phyloP scores from a whole-genome alignment of 2,113 vertebrate species.

The Zosterops hypoxanthus region DNA sequence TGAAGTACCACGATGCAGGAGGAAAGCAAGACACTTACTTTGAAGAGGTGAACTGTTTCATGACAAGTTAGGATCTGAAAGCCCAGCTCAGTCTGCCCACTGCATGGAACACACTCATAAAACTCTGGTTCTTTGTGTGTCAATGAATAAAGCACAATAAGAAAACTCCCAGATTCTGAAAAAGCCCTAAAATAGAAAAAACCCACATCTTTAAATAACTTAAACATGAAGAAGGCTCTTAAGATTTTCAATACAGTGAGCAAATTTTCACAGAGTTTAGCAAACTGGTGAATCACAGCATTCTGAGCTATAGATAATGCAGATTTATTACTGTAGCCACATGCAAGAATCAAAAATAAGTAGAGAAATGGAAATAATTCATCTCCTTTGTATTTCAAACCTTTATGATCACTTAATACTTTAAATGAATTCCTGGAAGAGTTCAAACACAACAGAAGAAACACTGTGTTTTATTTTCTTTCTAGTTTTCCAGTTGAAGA shows the following conservation, averaged over 20 bases:
- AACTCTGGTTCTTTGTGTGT: constrained; percentile 90
- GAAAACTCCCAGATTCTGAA: constrained; percentile 85
- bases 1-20: background rate
- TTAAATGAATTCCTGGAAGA: background rate
- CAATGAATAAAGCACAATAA: constrained; percentile 86
- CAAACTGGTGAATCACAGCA: background rate
- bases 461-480: background rate
- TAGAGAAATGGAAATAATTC: background rate
- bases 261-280: background rate
- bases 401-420: background rate
- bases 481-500: background rate
- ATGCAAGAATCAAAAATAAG: background rate
- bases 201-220: background rate
- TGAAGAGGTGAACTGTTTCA: constrained; percentile 83
- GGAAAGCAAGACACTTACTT: constrained; percentile 76
- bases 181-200: constrained; percentile 77
- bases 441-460: background rate
- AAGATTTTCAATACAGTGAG: background rate
- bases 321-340: background rate
- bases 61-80: constrained; percentile 85
- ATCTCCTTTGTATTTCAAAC: background rate
- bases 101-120: constrained; percentile 83
- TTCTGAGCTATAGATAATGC: background rate
- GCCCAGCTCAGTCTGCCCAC: constrained; percentile 71
- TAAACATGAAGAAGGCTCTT: background rate